These are phyloP conservation scores for Cyanistes caeruleus DNA, from an alignment of 2,113 vertebrate species.

Conservation along the genomic window DNA sequence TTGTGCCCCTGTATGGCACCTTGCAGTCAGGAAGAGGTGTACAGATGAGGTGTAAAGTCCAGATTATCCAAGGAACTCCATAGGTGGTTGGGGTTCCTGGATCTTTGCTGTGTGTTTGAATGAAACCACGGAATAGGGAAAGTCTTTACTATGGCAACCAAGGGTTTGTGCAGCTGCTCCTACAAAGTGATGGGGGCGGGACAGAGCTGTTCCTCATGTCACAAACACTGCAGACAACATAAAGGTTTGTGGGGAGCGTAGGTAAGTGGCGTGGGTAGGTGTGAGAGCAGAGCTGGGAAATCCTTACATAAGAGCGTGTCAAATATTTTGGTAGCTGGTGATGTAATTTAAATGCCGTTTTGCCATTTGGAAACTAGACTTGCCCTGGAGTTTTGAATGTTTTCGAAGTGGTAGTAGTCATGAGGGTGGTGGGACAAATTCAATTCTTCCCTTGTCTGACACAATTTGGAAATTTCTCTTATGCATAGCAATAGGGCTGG, in stretches of 20 bases:
- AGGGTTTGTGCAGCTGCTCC: not conserved
- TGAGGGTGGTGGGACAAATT: not conserved
- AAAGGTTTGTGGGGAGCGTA: not conserved
- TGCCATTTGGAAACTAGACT: not conserved
- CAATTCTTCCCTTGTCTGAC: not conserved
- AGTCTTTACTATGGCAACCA: not conserved
- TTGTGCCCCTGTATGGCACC: rapidly evolving
- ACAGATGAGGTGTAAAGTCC: not conserved
- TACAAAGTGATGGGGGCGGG: not conserved
- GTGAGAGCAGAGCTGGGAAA: not conserved
- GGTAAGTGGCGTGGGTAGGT: not conserved
- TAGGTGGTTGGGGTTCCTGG: not conserved
- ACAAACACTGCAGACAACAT: not conserved
- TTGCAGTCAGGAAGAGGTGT: not conserved
- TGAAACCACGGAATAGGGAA: not conserved
- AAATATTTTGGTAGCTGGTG: not conserved
- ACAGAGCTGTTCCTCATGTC: not conserved
- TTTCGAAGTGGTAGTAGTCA: not conserved
- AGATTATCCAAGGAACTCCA: not conserved
- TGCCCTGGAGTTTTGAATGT: not conserved
- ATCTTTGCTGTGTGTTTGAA: not conserved
- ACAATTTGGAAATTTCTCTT: not conserved
- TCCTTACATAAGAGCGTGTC: conserved; percentile 1
- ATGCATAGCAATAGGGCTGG: not conserved
- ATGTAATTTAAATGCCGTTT: not conserved